Percentiles rank a stretch among this genome's conserved stretches.
These are phyloP conservation scores for Macrosiphum euphorbiae DNA, from an alignment of 2,888 invertebrate genomes.

Conservation along the genomic window DNA sequence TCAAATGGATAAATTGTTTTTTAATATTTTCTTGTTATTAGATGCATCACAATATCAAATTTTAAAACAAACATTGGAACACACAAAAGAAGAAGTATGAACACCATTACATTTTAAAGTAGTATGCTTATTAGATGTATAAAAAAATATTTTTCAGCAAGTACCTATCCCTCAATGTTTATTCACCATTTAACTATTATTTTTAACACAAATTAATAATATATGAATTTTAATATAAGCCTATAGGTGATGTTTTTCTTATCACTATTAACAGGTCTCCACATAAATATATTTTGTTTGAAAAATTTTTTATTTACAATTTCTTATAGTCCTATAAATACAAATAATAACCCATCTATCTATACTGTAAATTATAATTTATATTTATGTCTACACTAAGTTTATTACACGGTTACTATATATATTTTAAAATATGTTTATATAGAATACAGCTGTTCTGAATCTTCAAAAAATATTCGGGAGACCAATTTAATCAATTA, in stretches of 20 bases:
- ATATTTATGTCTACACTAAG: not conserved
- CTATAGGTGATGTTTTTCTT: not conserved
- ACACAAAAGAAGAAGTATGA: slow-evolving; percentile 43
- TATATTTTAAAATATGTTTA: not conserved
- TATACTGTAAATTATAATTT: not conserved
- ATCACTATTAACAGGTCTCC: not conserved
- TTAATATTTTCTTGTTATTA: slow-evolving; percentile 48
- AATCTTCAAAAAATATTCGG: too few species aligned
- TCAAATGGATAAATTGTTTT: not conserved
- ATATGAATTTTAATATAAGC: not conserved
- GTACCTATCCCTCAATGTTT: not conserved
- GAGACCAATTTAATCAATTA: not conserved
- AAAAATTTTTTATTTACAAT: too few species aligned
- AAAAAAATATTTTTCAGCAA: not conserved
- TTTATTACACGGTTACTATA: not conserved
- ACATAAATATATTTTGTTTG: not conserved
- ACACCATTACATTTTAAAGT: not conserved
- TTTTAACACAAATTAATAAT: not conserved
- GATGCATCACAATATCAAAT: slow-evolving; percentile 67
- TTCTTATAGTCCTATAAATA: not conserved
- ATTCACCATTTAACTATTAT: not conserved
- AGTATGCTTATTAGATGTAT: not conserved
- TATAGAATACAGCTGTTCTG: not conserved
- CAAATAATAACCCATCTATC: not conserved
- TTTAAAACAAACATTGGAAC: slow-evolving; percentile 67